Base-by-base conservation (phyloP, 2,113 vertebrate species). In the Odontophorus gujanensis region DNA sequence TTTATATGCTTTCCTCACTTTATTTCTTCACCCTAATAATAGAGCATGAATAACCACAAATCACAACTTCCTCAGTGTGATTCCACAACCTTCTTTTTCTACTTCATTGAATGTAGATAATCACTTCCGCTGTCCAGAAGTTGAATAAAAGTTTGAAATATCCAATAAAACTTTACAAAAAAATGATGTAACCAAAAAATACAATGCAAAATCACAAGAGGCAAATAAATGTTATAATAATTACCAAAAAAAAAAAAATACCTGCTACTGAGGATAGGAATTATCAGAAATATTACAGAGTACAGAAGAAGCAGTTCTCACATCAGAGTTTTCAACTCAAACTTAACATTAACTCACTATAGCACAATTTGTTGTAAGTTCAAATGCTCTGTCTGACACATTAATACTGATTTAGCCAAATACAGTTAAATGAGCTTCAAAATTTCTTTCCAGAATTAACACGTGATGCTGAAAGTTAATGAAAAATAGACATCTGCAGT, bases 401-500 rank as follows among this genome's bases (percentile, higher is more conserved):
- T 45, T 80, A 55, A 55, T 40, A 78, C 1, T 57, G 55, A 77
- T 47, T 61, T 62, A 34, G 59, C 28, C 30, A 18, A 38, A 76
- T 11, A 59, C 9, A 50, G 7, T 34, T 48, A 36, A 76, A 43
- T 22, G 32, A 69, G 24, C 4, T 34, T 24, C 19, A 79, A 32
- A 12, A 71, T 48, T 9, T 43, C 61, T 19, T 67, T 82, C 30
- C 20, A 71, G 24, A 38, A 82, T 59, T 87, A 79, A 75, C 4
- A 21, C 3, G 20, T 6, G n/a, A 85, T 24, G 30, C 7, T 63
- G 0, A 8, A 82, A 67, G 0, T 6, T 81, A n/a, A 13, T 38
- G 34, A 72, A 55, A 87, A 93, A 66, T 0, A 59, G 14, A 72
- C 71, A 63, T 30, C 13, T 58, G 57, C 77, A 25, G 28, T 24